Conservation (phyloP, 2,113 vertebrate species). For the Lutjanus erythropterus region DNA sequence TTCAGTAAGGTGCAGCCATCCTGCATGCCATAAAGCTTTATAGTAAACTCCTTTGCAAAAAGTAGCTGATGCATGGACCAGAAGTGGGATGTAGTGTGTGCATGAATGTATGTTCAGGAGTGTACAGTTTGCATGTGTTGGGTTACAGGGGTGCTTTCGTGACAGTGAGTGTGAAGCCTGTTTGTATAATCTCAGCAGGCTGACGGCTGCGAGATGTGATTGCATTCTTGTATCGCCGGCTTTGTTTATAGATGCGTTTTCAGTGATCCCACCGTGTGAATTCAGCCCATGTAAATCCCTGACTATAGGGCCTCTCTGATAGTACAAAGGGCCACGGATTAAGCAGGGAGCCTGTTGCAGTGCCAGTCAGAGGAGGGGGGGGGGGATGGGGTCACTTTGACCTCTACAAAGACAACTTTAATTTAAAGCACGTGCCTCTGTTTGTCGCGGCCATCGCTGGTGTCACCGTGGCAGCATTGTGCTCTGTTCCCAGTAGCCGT, state of each 20-base stretch:
- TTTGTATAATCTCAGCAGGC: slow-evolving; percentile 57
- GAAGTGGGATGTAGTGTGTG: not conserved
- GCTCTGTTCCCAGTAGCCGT: slow-evolving; percentile 27
- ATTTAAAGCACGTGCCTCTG: slow-evolving; percentile 63
- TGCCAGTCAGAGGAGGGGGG: slow-evolving; percentile 34
- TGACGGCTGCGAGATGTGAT: too few species aligned
- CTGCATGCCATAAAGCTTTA: not conserved
- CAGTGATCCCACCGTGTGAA: slow-evolving; percentile 66
- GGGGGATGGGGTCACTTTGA: slow-evolving; percentile 36
- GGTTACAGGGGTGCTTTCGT: slow-evolving; percentile 29
- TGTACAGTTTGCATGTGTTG: not conserved
- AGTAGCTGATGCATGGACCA: not conserved
- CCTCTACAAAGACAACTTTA: slow-evolving; percentile 54
- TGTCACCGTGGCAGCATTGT: slow-evolving; percentile 29
- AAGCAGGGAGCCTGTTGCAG: slow-evolving; percentile 54
- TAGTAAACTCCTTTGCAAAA: not conserved
- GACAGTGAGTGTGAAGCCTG: slow-evolving; percentile 36
- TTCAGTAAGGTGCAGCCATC: not conserved
- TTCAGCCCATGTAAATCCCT: slow-evolving; percentile 65
- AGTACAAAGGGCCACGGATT: slow-evolving; percentile 72
- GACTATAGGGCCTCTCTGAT: slow-evolving; percentile 55
- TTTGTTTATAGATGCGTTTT: slow-evolving; percentile 64
- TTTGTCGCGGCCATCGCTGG: slow-evolving; percentile 13
- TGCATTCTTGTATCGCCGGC: slow-evolving; percentile 44
- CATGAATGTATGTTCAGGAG: not conserved